These are phyloP conservation scores for Brachystomella parvula DNA, from an alignment of 1,140 invertebrate species.

Conservation along the genomic window DNA sequence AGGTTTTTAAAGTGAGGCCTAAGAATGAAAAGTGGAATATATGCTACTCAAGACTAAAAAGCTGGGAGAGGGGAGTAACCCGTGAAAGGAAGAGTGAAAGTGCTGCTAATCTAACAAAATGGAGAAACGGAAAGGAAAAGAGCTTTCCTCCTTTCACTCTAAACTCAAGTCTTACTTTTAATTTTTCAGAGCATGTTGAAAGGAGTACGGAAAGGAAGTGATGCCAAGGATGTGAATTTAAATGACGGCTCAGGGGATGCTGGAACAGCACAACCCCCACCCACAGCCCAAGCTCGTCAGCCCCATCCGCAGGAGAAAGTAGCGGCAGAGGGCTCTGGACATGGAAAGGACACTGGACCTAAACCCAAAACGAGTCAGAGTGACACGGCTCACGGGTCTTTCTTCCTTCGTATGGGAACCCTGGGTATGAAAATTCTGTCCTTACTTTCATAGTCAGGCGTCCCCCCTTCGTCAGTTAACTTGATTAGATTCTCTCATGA, in stretches of 20 bases:
- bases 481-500: too few relatives aligned
- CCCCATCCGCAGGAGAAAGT: slow-evolving; percentile 39
- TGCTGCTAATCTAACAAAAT: too few relatives aligned
- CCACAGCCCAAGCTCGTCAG: slow-evolving; percentile 29
- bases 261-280: slow-evolving; percentile 23
- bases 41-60: too few relatives aligned
- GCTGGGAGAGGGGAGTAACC: too few relatives aligned
- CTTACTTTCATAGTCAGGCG: too few relatives aligned
- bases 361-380: slow-evolving; percentile 75
- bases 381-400: slow-evolving; percentile 86
- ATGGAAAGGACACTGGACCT: slow-evolving; percentile 28
- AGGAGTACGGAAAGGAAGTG: slow-evolving; percentile 38
- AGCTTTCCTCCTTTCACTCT: too few relatives aligned
- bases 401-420: slow-evolving; percentile 90
- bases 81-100: too few relatives aligned
- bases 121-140: too few relatives aligned
- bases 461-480: too few relatives aligned
- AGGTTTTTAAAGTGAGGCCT: too few relatives aligned
- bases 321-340: slow-evolving; percentile 45
- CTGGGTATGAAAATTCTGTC: slow-evolving; percentile 60
- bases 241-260: slow-evolving; percentile 40
- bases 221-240: slow-evolving; percentile 40
- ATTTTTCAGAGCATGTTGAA: slow-evolving; percentile 39
- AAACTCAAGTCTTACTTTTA: slow-evolving; percentile 1
- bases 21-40: too few relatives aligned